Conservation (phyloP, 2,797 vertebrate species). For the Platalea minor region DNA sequence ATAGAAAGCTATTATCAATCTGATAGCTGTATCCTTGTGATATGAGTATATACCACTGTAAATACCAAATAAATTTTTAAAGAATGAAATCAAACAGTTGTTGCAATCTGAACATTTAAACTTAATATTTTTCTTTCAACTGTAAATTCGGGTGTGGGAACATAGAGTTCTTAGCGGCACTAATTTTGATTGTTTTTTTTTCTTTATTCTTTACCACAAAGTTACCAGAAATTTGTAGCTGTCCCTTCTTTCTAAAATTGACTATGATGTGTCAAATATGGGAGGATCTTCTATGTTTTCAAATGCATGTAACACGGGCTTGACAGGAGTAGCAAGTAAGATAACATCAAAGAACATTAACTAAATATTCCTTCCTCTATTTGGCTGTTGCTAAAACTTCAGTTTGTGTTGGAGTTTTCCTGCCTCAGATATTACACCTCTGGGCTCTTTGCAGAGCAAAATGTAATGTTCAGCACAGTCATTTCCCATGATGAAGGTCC, state of each 20-base stretch:
- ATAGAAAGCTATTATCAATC: not conserved
- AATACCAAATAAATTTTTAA: not conserved
- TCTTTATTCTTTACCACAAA: not conserved
- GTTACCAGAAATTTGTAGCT: not conserved
- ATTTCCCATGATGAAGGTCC: not conserved
- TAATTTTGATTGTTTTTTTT: not conserved
- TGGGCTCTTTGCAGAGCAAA: not conserved
- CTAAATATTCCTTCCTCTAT: not conserved
- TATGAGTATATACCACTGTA: not conserved
- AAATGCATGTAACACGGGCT: fast-evolving
- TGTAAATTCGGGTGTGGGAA: not conserved
- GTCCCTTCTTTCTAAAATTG: not conserved
- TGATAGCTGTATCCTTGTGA: not conserved
- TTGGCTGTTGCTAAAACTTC: not conserved
- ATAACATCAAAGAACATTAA: not conserved
- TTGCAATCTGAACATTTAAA: not conserved
- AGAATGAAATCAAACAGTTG: not conserved
- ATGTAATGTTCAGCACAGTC: not conserved
- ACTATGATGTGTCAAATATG: fast-evolving
- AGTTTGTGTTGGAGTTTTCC: not conserved
- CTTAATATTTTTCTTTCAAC: not conserved
- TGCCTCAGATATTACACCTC: not conserved
- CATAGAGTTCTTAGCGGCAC: not conserved
- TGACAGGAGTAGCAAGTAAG: not conserved
- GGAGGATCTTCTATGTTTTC: not conserved